A percentile compares a stretch with the other conserved stretches of the same genome.
Conservation (phyloP, 2,797 vertebrate species). For the Erpetoichthys calabaricus region DNA sequence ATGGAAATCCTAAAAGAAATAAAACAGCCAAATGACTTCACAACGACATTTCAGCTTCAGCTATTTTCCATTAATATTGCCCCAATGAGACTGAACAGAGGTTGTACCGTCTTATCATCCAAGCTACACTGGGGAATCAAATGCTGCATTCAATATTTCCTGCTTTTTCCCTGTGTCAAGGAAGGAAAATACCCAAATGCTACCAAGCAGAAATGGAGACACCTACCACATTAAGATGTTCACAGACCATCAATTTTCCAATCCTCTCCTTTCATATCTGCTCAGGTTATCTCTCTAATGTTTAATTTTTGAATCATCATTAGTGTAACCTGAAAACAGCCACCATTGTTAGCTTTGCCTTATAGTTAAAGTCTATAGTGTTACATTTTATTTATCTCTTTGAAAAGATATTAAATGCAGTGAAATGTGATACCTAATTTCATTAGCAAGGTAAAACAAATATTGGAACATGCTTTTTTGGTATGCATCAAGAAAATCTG, state of each 20-base stretch:
- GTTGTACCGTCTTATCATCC: constrained; percentile 13
- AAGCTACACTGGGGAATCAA: constrained; percentile 3
- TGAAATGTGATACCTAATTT: too few species aligned
- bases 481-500: too few species aligned
- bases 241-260: constrained; percentile 37
- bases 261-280: constrained; percentile 31
- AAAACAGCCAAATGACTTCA: constrained; percentile 16
- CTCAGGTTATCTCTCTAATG: constrained; percentile 37
- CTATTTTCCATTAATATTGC: constrained; percentile 24
- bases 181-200: constrained; percentile 11
- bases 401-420: too few species aligned
- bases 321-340: too few species aligned
- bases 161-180: constrained; percentile 6
- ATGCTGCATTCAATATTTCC: constrained; percentile 3
- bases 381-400: too few species aligned
- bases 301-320: constrained; percentile 4
- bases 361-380: too few species aligned
- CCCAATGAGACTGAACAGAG: constrained; percentile 15
- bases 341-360: too few species aligned
- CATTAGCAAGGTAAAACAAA: too few species aligned
- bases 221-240: constrained; percentile 18
- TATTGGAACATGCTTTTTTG: too few species aligned
- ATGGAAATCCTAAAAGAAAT: constrained; percentile 19
- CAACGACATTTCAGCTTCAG: constrained; percentile 27
- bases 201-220: constrained; percentile 16